Evolutionary conservation across 2,113 vertebrate species (phyloP), one percentile per base, ranked within the genome.

Genomic region (Phaethornis superciliosus): DNA sequence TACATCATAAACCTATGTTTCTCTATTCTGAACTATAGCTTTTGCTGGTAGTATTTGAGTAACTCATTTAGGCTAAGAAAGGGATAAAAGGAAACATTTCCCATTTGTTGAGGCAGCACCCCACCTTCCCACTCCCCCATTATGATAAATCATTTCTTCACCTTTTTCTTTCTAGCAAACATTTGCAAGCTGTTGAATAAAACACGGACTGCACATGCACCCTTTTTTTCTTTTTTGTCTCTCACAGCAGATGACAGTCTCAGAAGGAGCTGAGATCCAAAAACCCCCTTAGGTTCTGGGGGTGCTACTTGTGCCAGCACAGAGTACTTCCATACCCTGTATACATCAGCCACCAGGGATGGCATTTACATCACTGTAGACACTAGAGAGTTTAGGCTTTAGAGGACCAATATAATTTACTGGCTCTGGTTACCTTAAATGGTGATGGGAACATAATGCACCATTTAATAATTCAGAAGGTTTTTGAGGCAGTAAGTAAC

Each of bases 291-390:
- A 56, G 44, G 19, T 71, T 82, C 44, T 91, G 44, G 15, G 15
- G 6, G 15, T 12, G 2, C 7, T 4, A 20, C 35, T 4, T 1
- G 19, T 55, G 37, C 12, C 17, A 81, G 54, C 16, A 32, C 0
- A 2, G 47, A 87, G 22, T 7, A 33, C 15, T 79, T 76, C 26
- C 33, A 52, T 15, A 76, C 7, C 8, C 40, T 20, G 35, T n/a
- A 12, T 15, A 35, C 27, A 49, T 78, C 44, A 88, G 10, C 35
- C 49, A 22, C 22, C 8, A 51, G 18, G 40, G 21, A 54, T 1
- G 1, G 18, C 33, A 85, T 82, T 85, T 77, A 80, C 54, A 60
- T 4, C 46, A 18, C 3, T 40, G 30, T 12, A 68, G 20, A 52
- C 4, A 18, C 28, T 10, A 26, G 26, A 47, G 32, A 60, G 18